A percentile compares a stretch with the other conserved stretches of the same genome.
Conservation (phyloP, 1,140 invertebrate species). For the Eupeodes corollae region DNA sequence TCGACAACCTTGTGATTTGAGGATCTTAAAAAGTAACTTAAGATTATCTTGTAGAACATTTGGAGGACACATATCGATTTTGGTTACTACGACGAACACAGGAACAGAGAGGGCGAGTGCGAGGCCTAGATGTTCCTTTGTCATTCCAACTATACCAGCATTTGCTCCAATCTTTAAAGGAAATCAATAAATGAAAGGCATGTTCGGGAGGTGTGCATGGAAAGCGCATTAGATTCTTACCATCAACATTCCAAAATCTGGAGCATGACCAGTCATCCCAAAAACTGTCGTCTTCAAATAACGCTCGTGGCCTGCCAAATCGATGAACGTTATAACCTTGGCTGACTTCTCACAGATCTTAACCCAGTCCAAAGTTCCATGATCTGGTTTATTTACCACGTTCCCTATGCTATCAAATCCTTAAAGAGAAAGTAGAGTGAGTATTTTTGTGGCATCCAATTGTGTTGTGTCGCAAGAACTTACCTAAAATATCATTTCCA, state of each 20-base stretch:
- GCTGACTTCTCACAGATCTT: constrained; percentile 97
- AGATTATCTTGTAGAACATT: constrained; percentile 94
- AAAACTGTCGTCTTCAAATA: constrained; percentile 99
- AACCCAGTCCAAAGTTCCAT: constrained; percentile 94
- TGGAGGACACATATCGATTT: constrained; percentile 98
- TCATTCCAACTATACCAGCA: constrained; percentile 98
- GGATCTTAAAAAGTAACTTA: constrained; percentile 79
- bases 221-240: constrained; percentile 41
- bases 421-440: not conserved
- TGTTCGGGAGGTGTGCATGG: not conserved
- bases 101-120: constrained; percentile 93
- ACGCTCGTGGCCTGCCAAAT: constrained; percentile 95
- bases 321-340: constrained; percentile 99
- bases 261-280: constrained; percentile 98
- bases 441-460: not conserved
- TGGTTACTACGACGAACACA: constrained; percentile 98
- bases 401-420: constrained; percentile 52
- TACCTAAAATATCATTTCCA: constrained; percentile 92
- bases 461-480: no score
- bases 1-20: constrained; percentile 93
- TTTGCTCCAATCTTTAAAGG: constrained; percentile 83
- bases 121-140: constrained; percentile 94
- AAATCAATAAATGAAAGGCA: not conserved
- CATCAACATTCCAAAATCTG: constrained; percentile 99
- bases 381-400: constrained; percentile 95